Evolutionary conservation across 2,113 vertebrate genomes (phyloP), one percentile per base, ranked within the genome.

Genomic region (Panurus biarmicus): DNA sequence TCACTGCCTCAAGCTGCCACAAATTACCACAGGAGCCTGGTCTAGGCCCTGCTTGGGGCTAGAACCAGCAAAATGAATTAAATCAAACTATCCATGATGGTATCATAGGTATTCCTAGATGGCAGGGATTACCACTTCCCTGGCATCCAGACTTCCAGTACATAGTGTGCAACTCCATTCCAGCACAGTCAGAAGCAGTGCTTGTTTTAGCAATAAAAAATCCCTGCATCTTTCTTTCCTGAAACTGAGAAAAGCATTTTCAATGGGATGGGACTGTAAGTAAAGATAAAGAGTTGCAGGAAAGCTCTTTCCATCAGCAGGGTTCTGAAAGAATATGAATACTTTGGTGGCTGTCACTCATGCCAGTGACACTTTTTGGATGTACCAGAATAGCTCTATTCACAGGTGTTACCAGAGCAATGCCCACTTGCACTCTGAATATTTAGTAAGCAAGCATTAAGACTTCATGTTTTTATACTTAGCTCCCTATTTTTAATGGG

Each of bases 361-460:
- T 56, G 51, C 14, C 14, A 69, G 42, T 75, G 89, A 84, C 94
- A 85, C 85, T 58, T 95, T 83, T 56, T 66, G 93, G 94, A 96
- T 18, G 13, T 67, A 93, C 70, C 82, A 93, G 89, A 94, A 95
- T 60, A 93, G 94, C 74, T 87, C 90, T 78, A 18, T 87, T 93
- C 26, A 67, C 92, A 89, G 26, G 24, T 80, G 75, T 89, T 77
- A 81, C 24, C 90, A 65, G 83, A 66, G 78, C 7, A 16, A 65
- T 29, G 76, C 87, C 95, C 36, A 31, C 69, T 91, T 96, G 67
- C 86, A 60, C 64, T 70, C 66, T 75, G 80, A 96, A 93, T 97
- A 96, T 96, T 95, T 93, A 96, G 90, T 72, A 90, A 94, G 94
- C 91, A 93, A 87, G 54, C 73, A 90, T 74, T 82, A 94, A 85